Evolutionary conservation across 2,888 invertebrate species (phyloP), one percentile per base, ranked within the genome.

Genomic region (Pyrochroa serraticornis): DNA sequence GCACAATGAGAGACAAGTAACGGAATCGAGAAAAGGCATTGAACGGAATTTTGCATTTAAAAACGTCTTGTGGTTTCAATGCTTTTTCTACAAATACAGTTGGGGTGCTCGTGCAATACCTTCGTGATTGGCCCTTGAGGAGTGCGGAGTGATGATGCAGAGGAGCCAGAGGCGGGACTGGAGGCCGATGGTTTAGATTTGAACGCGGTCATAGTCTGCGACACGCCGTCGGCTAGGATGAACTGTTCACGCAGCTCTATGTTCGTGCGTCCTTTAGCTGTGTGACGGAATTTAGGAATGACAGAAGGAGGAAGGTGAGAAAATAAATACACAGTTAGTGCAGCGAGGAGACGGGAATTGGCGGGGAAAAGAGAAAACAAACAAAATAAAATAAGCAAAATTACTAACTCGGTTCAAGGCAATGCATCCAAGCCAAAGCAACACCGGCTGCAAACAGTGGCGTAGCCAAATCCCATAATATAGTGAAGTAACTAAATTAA

Each of bases 191-290:
- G 91, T 84, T 95, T 95, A 79, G 97, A 90, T 84, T 92, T 92
- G 89, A 99, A 99, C 77, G 95, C 94, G 77, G 96, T 92, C 97
- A 99, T 97, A 80, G 94, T 93, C 87, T 99, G 98, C 80, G 95
- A 94, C 72, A 96, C 96, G 79, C 98, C 97, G 81, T 96, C 93
- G 75, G 98, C 97, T 85, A 98, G 86, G 82, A 97, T 95, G 87
- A 98, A 98, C 85, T 97, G 95, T 84, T 98, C 98, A 79, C 98
- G 90, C 79, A 99, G 90, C 86, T 98, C 97, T 85, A 97, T 93
- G 88, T 99, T 99, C 83, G 97, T 97, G 84, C 98, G 93, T 85
- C 98, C 98, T 87, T 97, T 97, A 85, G 97, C 97, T 54, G 53
- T 50, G 53, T 52, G 58, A 54, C 53, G 49, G 53, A 38, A 13